Evolutionary conservation across 2,113 vertebrate species (phyloP).

Genomic region (Indicator indicator): DNA sequence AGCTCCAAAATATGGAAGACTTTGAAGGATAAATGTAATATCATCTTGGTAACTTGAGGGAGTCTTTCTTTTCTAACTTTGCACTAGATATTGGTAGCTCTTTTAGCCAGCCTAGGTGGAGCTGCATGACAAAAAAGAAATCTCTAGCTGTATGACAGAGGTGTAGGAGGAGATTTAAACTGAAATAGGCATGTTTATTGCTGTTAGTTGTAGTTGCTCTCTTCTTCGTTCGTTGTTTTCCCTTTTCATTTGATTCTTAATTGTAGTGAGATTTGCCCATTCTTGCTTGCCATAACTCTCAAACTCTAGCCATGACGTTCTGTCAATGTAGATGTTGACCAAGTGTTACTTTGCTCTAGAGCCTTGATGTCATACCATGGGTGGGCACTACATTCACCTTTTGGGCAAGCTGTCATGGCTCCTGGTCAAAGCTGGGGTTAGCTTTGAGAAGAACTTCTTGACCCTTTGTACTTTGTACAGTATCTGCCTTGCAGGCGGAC

Average conservation of each 20-base stretch:
- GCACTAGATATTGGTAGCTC: neutral
- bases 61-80: neutral
- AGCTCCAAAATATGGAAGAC: neutral
- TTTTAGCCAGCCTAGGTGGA: neutral
- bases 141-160: neutral
- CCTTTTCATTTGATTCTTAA: neutral
- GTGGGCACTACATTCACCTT: neutral
- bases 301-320: accelerated
- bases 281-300: neutral
- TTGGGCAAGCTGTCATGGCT: conserved; percentile 4
- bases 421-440: conserved; percentile 29
- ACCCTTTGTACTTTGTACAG: conserved; percentile 71
- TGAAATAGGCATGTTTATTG: neutral
- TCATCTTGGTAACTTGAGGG: neutral
- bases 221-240: neutral
- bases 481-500: conserved; percentile 41
- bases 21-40: neutral
- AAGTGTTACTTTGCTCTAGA: neutral
- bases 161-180: neutral
- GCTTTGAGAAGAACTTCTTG: conserved; percentile 21
- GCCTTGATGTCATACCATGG: neutral
- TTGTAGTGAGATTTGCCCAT: neutral
- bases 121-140: neutral
- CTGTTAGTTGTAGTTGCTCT: neutral
- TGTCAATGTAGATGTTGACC: neutral